Conservation (phyloP, 2,888 invertebrate genomes). For the Ectobius pallidus region DNA sequence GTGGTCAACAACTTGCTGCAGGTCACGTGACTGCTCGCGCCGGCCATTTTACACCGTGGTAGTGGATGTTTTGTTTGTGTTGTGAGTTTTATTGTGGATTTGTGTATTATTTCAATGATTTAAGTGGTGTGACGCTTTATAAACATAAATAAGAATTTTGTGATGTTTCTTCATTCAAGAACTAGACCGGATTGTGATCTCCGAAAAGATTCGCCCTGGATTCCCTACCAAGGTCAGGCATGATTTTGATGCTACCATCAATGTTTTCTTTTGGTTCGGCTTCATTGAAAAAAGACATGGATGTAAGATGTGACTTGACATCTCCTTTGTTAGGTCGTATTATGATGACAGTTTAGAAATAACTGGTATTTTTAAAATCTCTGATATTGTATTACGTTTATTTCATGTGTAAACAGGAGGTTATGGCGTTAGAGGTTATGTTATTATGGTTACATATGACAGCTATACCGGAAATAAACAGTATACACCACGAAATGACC, state of each 20-base stretch:
- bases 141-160: not conserved
- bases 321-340: no score
- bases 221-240: slow-evolving; percentile 6
- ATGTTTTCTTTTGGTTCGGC: no score
- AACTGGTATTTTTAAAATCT: no score
- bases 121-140: not conserved
- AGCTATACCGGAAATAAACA: not conserved
- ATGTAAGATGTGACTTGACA: no score
- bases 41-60: slow-evolving; percentile 10
- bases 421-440: not conserved
- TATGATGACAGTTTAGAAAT: no score
- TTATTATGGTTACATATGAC: not conserved
- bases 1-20: no score
- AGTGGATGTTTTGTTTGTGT: slow-evolving; percentile 9
- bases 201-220: slow-evolving; percentile 13
- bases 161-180: not conserved
- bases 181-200: not conserved
- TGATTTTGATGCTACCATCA: not conserved
- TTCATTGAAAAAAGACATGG: no score
- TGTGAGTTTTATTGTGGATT: not conserved
- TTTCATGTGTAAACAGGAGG: not conserved
- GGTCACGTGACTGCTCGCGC: not conserved
- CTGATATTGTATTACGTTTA: no score
- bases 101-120: not conserved
- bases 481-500: no score